Evolutionary conservation across 2,888 invertebrate genomes (phyloP), one percentile per base, ranked within the genome.

Genomic region (Phengaris alcon): DNA sequence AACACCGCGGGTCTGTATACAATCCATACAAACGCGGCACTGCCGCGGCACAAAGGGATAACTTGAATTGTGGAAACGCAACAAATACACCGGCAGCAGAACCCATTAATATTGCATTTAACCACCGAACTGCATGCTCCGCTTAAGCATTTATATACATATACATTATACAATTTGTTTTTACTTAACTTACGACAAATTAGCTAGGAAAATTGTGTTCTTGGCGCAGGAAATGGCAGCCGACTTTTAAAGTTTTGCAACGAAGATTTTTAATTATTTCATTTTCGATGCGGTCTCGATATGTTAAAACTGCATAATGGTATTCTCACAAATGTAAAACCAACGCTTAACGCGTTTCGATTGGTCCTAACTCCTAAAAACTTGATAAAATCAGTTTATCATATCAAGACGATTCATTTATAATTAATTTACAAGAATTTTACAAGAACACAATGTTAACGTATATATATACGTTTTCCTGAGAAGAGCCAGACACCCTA

Each of bases 21-120:
- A 75, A 84, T 81, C 82, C 81, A 79, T 82, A 84, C 79, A 78
- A 82, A 82, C 76, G 74, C 74, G 74, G 76, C 78, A 75, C 74
- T 73, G 77, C 75, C 75, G 76, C 81, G 74, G 80, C 82, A 86
- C 82, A 86, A 85, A 83, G 83, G 83, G 83, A 84, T 81, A 81
- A 79, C 84, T 85, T 81, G 81, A 84, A 84, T 82, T 81, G 82
- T 82, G 79, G 81, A 82, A 83, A 83, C 81, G 70, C 74, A 75
- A 70, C 75, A 75, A 75, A 75, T 74, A 74, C 64, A 77, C 69
- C 73, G 68, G 52, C 74, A 74, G 69, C 55, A 10, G 75, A 48
- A 74, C 64, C 55, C 69, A 75, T 70, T 69, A 48, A 75, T 75
- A 75, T 70, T 70, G 70, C 57, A 57, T 70, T 57, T 69, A 22